Evolutionary conservation across 2,888 invertebrate genomes (phyloP), one percentile per base, ranked within the genome.

Genomic region (Acanthosepion lycidas): DNA sequence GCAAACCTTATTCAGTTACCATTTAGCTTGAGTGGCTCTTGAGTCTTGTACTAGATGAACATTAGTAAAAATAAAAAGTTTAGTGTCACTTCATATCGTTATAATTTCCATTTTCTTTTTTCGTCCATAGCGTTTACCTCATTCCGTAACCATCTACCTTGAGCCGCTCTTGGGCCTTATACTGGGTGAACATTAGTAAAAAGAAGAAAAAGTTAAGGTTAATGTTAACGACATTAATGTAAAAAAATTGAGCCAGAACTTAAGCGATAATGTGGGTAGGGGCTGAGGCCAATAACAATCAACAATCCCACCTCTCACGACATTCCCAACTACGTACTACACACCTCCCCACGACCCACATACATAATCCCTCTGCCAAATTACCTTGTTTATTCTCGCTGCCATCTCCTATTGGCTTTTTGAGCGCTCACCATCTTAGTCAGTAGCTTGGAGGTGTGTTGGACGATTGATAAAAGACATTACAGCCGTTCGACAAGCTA

Each of bases 331-430:
- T 28, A 23, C 26, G 2, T 42, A 42, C 42, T 42, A 42, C 42
- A 42, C 20, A n/a, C 28, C n/a, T 6, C 78, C 1, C 15, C 9
- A 6, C 78, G n/a, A n/a, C 78, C 28, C 78, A 28, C 0, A 78
- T 78, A 4, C n/a, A n/a, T 78, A 78, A 78, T 78, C n/a, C n/a
- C 9, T n/a, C 78, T 12, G 78, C n/a, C 78, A 78, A 78, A 78
- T 78, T 78, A 78, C n/a, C 78, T 78, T 78, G 78, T 78, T 78
- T 78, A 78, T n/a, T 78, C 78, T n/a, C 78, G 15, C n/a, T 78
- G 78, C 28, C n/a, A 15, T 78, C 78, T 64, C 78, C 59, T 59
- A 20, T 59, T 23, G 78, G 78, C 28, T 78, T 78, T 78, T 78
- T 78, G n/a, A n/a, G 28, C n/a, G 78, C 8, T 15, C 9, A n/a